phyloP scores from a whole-genome alignment of 2,113 vertebrate species.

The Istiophorus platypterus region DNA sequence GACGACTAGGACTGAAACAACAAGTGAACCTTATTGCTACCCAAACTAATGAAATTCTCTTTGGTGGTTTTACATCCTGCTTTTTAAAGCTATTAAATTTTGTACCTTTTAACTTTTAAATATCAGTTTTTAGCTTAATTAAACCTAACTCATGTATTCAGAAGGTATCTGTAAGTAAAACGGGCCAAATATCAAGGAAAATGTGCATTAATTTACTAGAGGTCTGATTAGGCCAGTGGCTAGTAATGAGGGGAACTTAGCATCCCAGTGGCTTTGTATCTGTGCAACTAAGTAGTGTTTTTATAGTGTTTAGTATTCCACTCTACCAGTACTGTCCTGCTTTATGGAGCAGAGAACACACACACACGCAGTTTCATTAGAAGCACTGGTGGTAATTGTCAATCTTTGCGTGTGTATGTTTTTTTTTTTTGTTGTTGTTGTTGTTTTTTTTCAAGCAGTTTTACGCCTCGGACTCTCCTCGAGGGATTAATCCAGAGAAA shows the following conservation, averaged over 20 bases:
- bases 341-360: slow-evolving; percentile 76
- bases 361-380: slow-evolving; percentile 69
- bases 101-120: background rate
- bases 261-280: slow-evolving; percentile 61
- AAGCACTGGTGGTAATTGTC: slow-evolving; percentile 62
- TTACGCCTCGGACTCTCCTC: slow-evolving; percentile 64
- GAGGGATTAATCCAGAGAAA: slow-evolving; percentile 76
- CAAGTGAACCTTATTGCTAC: too few relatives aligned
- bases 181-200: slow-evolving; percentile 12
- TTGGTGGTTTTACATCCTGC: background rate
- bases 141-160: background rate
- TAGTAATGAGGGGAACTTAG: slow-evolving; percentile 52
- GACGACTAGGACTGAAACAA: background rate
- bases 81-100: background rate
- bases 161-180: slow-evolving; percentile 5
- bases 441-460: slow-evolving; percentile 39
- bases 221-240: slow-evolving; percentile 50
- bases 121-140: background rate
- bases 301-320: slow-evolving; percentile 74
- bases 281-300: slow-evolving; percentile 66
- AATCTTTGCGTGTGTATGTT: slow-evolving; percentile 38
- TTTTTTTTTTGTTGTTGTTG: slow-evolving; percentile 28
- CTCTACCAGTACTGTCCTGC: slow-evolving; percentile 65
- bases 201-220: slow-evolving; percentile 26
- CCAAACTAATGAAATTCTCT: background rate